A percentile compares a stretch with the other conserved stretches of the same genome.
Conservation (phyloP, 2,888 invertebrate species). For the Furcula furcula region DNA sequence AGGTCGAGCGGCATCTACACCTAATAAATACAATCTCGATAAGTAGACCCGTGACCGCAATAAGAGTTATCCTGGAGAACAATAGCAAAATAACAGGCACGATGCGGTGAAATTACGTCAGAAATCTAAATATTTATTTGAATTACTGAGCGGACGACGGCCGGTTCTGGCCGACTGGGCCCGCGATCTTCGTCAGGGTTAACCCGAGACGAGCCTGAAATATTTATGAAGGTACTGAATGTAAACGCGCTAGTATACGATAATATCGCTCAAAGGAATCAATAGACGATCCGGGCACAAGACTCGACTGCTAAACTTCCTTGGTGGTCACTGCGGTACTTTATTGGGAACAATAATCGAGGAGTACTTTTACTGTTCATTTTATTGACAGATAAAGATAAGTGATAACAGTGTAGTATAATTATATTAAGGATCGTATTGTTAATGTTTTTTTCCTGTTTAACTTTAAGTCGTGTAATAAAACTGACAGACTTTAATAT, state of each 20-base stretch:
- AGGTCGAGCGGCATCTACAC: conserved; percentile 27
- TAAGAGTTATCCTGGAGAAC: conserved; percentile 42
- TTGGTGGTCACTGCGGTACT: conserved; percentile 5
- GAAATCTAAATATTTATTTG: conserved; percentile 59
- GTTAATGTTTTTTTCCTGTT: no score
- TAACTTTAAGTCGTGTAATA: no score
- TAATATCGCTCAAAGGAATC: conserved; percentile 21
- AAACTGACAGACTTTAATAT: no score
- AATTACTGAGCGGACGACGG: conserved; percentile 36
- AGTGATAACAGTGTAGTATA: background rate
- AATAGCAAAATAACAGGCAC: conserved; percentile 51
- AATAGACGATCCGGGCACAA: conserved; percentile 11
- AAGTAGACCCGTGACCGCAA: conserved; percentile 34
- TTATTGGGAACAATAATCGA: conserved; percentile 10
- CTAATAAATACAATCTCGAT: conserved; percentile 51
- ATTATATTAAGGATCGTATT: no score
- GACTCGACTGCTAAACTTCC: conserved; percentile 13
- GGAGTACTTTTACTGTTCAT: conserved; percentile 5
- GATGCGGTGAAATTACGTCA: conserved; percentile 44
- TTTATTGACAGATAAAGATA: conserved; percentile 4
- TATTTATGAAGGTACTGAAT: conserved; percentile 35
- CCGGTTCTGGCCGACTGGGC: conserved; percentile 29
- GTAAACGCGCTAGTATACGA: conserved; percentile 24
- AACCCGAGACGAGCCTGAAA: conserved; percentile 40
- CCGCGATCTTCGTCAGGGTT: conserved; percentile 29